Conservation (phyloP, 2,888 invertebrate genomes). For the Callyntrura sp. region DNA sequence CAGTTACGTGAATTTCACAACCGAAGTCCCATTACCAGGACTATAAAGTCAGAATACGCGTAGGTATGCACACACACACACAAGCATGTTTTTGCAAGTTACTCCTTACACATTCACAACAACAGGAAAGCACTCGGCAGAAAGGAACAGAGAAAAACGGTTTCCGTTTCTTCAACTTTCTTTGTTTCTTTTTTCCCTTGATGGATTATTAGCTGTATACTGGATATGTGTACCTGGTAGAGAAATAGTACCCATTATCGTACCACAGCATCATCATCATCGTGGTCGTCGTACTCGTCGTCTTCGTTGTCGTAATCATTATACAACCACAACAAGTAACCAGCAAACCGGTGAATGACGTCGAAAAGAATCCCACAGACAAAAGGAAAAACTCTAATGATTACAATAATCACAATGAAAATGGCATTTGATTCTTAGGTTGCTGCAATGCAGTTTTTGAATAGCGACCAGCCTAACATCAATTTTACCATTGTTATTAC, state of each 20-base stretch:
- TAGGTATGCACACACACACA: background rate
- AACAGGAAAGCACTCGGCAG: no score
- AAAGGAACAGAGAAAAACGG: background rate
- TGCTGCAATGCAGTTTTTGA: no score
- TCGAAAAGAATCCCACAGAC: background rate
- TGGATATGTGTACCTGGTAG: no score
- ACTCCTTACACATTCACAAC: no score
- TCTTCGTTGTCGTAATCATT: background rate
- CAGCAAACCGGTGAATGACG: background rate
- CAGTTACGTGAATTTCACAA: background rate
- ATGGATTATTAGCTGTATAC: background rate
- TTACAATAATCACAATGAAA: constrained; percentile 19
- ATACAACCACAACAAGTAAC: background rate
- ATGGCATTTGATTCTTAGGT: background rate
- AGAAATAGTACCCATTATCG: background rate
- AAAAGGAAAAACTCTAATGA: background rate
- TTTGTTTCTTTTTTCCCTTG: background rate
- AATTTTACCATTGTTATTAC: no score
- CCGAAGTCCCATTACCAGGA: background rate
- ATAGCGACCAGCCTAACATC: no score
- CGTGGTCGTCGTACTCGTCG: no score
- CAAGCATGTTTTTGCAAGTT: no score
- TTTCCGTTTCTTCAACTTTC: constrained; percentile 31
- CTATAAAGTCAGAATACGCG: background rate
- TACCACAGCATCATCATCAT: background rate